These are phyloP conservation scores for Nestor notabilis DNA, from an alignment of 2,113 vertebrate genomes.

Conservation along the genomic window DNA sequence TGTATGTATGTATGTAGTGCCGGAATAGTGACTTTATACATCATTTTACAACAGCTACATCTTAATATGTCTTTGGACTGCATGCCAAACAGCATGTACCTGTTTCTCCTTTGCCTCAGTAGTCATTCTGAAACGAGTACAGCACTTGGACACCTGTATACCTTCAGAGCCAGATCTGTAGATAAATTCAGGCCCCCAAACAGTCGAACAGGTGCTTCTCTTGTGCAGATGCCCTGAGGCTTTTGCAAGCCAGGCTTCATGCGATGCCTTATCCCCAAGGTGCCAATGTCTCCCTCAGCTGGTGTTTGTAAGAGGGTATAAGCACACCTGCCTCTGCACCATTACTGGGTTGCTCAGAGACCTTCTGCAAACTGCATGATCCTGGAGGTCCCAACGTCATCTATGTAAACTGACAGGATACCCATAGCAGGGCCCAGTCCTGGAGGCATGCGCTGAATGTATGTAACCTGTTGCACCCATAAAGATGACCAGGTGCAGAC, in stretches of 20 bases:
- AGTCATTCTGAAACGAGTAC: not conserved
- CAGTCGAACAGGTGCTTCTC: not conserved
- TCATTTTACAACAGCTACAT: not conserved
- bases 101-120: not conserved
- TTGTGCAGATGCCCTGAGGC: not conserved
- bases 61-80: not conserved
- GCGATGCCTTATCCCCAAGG: not conserved
- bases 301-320: not conserved
- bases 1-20: not conserved
- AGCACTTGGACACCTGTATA: not conserved
- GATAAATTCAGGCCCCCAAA: not conserved
- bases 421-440: not conserved
- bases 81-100: not conserved
- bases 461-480: not conserved
- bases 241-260: not conserved
- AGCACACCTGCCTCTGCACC: not conserved
- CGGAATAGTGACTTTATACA: not conserved
- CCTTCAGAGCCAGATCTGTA: not conserved
- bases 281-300: not conserved
- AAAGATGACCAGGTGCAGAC: not conserved
- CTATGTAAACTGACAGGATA: not conserved
- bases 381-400: not conserved
- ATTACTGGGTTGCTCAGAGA: not conserved
- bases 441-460: not conserved
- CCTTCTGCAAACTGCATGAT: not conserved